Evolutionary conservation across 1,140 invertebrate genomes (phyloP).

Genomic region (Augochlora pura): DNA sequence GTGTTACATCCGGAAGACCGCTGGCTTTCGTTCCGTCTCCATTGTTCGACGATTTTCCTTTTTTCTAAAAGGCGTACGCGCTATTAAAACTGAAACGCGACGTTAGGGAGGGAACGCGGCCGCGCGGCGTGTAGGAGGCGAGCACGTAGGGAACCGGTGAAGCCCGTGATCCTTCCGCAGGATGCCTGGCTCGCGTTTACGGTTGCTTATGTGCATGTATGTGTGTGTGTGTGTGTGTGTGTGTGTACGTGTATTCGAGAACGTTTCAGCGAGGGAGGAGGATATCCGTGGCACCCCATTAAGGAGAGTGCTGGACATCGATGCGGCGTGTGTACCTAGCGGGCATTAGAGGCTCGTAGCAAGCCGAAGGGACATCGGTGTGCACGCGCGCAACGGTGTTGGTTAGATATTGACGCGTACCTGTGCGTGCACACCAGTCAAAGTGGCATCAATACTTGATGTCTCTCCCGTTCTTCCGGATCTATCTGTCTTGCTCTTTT

Average conservation of each 20-base stretch:
- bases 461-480: constrained; percentile 30
- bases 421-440: constrained; percentile 35
- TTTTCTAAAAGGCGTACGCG: too few species aligned
- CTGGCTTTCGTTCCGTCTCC: too few species aligned
- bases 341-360: constrained; percentile 30
- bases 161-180: constrained; percentile 1
- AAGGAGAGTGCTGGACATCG: constrained; percentile 74
- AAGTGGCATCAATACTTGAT: constrained; percentile 76
- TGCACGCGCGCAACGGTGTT: constrained; percentile 4
- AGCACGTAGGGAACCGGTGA: background rate
- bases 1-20: too few species aligned
- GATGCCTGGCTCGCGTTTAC: background rate
- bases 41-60: too few species aligned
- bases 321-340: constrained; percentile 34
- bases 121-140: background rate
- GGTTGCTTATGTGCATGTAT: background rate
- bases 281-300: constrained; percentile 74
- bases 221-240: background rate
- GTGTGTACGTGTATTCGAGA: background rate
- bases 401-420: constrained; percentile 51
- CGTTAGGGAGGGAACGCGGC: constrained; percentile 38
- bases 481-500: constrained; percentile 29
- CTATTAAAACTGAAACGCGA: too few species aligned
- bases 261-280: constrained; percentile 42
- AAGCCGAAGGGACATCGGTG: constrained; percentile 10